phyloP scores from a whole-genome alignment of 2,888 invertebrate genomes.

The Agriotes lineatus region DNA sequence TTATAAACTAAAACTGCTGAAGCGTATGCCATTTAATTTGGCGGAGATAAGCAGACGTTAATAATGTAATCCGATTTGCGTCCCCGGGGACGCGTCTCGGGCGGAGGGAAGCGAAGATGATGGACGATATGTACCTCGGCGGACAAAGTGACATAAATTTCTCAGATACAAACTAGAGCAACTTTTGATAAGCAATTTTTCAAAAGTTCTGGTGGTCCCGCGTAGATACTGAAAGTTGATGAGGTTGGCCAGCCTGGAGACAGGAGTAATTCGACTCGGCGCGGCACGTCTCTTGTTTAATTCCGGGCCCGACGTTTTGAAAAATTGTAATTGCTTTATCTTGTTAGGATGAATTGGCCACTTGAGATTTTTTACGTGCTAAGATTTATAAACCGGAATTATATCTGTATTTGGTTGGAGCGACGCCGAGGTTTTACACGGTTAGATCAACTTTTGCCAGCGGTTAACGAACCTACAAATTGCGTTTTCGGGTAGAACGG shows the following conservation, averaged over 20 bases:
- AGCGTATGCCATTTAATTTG: constrained; percentile 10
- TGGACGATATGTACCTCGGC: neutral
- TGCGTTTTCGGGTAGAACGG: too few species aligned
- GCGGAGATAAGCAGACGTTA: constrained; percentile 13
- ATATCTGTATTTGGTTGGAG: constrained; percentile 38
- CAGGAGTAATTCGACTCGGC: constrained; percentile 54
- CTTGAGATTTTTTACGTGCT: constrained; percentile 64
- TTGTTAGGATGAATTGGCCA: constrained; percentile 63
- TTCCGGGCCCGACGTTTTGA: constrained; percentile 63
- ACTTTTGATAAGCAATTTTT: constrained; percentile 41
- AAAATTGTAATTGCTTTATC: constrained; percentile 66
- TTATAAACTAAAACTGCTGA: constrained; percentile 15
- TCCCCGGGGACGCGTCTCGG: neutral
- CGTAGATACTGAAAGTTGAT: constrained; percentile 43
- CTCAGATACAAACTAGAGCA: constrained; percentile 20
- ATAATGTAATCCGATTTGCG: constrained; percentile 13
- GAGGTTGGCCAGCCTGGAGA: constrained; percentile 45
- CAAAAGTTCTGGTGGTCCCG: constrained; percentile 31
- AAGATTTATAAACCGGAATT: constrained; percentile 55
- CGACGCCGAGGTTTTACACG: constrained; percentile 17
- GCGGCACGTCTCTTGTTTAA: constrained; percentile 61
- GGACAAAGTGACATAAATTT: constrained; percentile 11
- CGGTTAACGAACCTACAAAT: too few species aligned
- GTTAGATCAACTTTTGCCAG: too few species aligned
- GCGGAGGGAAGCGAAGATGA: neutral